These are phyloP conservation scores for Fulica atra DNA, from an alignment of 2,113 vertebrate species.

Conservation along the genomic window DNA sequence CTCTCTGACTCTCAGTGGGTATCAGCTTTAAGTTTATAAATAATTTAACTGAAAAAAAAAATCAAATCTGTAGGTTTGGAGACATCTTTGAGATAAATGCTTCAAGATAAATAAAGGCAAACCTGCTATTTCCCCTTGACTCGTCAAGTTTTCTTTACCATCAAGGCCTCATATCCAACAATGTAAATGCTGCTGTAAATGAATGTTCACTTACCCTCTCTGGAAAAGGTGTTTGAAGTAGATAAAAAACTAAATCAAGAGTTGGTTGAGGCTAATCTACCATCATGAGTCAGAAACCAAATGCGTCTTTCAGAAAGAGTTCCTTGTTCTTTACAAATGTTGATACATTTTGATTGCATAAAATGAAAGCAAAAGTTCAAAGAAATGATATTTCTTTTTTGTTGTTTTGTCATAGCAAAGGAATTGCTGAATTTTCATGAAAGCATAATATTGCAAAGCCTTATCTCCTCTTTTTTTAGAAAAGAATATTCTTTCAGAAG, in stretches of 20 bases:
- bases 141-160: neutral
- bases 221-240: neutral
- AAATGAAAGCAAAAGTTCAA: neutral
- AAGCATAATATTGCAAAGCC: neutral
- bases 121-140: neutral
- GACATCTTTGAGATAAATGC: neutral
- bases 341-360: neutral
- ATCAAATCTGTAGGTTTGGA: neutral
- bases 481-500: constrained; percentile 25
- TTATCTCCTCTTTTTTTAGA: neutral
- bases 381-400: neutral
- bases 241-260: neutral
- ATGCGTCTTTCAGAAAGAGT: neutral
- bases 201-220: neutral
- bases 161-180: neutral
- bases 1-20: neutral
- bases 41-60: neutral
- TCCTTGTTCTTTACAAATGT: neutral
- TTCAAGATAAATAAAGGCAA: neutral
- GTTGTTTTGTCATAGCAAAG: neutral
- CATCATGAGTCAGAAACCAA: neutral
- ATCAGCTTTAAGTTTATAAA: neutral
- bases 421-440: constrained; percentile 23
- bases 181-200: neutral
- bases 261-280: neutral